phyloP scores from a whole-genome alignment of 2,113 vertebrate genomes.

The Epinephelus fuscoguttatus region DNA sequence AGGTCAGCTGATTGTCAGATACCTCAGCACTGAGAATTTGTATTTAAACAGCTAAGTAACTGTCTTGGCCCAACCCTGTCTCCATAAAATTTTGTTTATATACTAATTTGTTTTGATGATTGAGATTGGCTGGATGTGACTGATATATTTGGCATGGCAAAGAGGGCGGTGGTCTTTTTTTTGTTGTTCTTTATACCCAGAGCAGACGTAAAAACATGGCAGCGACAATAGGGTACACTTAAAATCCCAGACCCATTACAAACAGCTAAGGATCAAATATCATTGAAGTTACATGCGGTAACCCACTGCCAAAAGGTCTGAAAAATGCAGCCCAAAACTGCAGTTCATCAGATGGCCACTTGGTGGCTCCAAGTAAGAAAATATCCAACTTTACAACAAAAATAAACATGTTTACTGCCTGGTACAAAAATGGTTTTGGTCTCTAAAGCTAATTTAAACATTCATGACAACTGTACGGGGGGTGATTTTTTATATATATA shows the following conservation, averaged over 20 bases:
- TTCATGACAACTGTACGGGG: too few relatives aligned
- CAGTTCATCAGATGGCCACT: too few relatives aligned
- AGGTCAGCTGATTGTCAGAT: neutral
- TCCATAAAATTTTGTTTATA: neutral
- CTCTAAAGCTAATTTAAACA: too few relatives aligned
- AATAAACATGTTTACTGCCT: too few relatives aligned
- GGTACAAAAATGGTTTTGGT: too few relatives aligned
- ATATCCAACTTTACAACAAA: too few relatives aligned
- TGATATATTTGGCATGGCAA: neutral
- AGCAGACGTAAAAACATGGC: neutral
- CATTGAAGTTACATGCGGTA: neutral
- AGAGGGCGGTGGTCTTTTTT: neutral
- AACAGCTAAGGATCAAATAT: neutral
- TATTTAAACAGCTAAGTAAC: neutral
- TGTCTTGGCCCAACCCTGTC: neutral
- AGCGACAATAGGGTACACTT: neutral
- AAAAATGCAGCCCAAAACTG: too few relatives aligned
- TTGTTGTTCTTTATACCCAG: neutral
- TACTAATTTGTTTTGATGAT: neutral
- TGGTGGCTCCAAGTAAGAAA: too few relatives aligned
- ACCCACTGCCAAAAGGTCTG: neutral
- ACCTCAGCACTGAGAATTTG: neutral
- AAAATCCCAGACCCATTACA: neutral
- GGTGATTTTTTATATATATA: too few relatives aligned
- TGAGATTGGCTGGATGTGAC: constrained; percentile 16